Percentiles rank a stretch among this genome's conserved stretches.
phyloP scores from a whole-genome alignment of 2,888 invertebrate species.

The Phyllotreta striolata region DNA sequence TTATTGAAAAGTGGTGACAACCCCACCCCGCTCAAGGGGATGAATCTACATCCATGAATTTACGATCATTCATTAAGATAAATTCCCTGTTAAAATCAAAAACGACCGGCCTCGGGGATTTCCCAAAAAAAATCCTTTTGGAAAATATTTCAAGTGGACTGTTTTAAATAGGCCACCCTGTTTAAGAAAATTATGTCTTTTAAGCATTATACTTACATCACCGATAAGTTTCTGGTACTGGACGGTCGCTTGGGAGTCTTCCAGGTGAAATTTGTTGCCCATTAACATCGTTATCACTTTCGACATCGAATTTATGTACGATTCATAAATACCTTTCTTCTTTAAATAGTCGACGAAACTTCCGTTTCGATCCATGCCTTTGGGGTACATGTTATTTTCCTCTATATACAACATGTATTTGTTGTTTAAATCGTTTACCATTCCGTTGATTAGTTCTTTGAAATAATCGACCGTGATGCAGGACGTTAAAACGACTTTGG shows the following conservation, averaged over 20 bases:
- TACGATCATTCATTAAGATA: no score
- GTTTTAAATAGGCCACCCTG: neutral
- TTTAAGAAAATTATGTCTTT: neutral
- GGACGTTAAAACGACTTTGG: constrained; percentile 42
- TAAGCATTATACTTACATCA: constrained; percentile 29
- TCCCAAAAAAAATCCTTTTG: no score
- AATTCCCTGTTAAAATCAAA: no score
- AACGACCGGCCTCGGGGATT: no score
- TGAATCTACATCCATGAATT: no score
- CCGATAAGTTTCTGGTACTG: constrained; percentile 50
- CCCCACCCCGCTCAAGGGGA: no score
- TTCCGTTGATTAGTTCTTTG: constrained; percentile 49
- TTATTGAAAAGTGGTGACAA: no score
- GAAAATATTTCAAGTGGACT: neutral
- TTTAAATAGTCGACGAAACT: constrained; percentile 48
- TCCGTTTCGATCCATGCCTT: constrained; percentile 35
- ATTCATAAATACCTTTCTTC: constrained; percentile 48
- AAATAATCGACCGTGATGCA: constrained; percentile 52
- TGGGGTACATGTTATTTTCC: constrained; percentile 40
- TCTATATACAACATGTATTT: constrained; percentile 49
- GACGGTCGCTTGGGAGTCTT: constrained; percentile 39
- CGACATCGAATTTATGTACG: constrained; percentile 50
- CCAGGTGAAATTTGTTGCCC: constrained; percentile 45
- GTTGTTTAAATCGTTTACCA: constrained; percentile 52
- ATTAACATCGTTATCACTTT: constrained; percentile 49